Evolutionary conservation across 2,888 invertebrate species (phyloP), one percentile per base, ranked within the genome.

Genomic region (Auanema freiburgensis): DNA sequence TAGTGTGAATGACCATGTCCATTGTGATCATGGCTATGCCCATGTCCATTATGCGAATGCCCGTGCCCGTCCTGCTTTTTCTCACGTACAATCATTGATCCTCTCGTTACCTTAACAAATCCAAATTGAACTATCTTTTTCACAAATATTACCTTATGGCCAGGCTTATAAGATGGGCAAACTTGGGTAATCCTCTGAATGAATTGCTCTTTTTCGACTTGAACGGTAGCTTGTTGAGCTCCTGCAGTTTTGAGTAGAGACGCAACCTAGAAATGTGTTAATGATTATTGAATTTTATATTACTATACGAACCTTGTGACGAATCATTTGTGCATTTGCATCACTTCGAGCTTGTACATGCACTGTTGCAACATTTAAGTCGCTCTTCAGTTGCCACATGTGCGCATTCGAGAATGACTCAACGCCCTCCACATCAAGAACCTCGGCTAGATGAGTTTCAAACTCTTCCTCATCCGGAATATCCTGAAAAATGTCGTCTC

Each of bases 361-460:
- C 21, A 87, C 65, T 24, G 84, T 85, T 4, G 85, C 86, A 54
- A 85, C 84, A 43, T 84, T 77, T 54, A 84, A 83, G 54, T 84
- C 84, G 10, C 85, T 82, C 42, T 87, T 87, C 72, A 87, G 85
- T 62, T 84, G 83, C 87, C 87, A 87, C 70, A 86, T 83, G 67
- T 86, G 86, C n/a, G 86, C 85, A 25, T 85, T 83, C 57, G 85
- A 83, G 74, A 85, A 86, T n/a, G 85, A 84, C 24, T 85, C 65
- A 3, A 87, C 86, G 10, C 86, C 86, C 14, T 87, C 86, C 42
- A 86, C 73, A 57, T 74, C 70, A 10, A 76, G 43, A 16, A 67
- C 51, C 14, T 76, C 76, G 12, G 63, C 57, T 14, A 74, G 49
- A 62, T 74, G 71, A 61, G 71, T 65, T 18, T 76, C 76, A 40